Conservation (phyloP, 2,113 vertebrate species). For the Brachionichthys hirsutus region DNA sequence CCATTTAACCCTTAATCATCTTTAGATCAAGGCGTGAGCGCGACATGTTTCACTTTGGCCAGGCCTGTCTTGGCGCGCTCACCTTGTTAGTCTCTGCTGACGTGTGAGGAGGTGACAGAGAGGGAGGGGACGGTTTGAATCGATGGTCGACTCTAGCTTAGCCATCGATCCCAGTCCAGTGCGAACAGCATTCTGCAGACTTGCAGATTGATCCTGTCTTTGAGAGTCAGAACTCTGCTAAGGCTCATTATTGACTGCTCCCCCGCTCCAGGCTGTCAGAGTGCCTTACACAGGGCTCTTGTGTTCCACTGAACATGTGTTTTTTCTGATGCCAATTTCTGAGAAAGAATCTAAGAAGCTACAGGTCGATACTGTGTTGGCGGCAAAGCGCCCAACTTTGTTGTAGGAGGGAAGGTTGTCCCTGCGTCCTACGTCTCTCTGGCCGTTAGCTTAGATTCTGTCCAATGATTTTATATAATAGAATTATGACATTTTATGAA, state of each 20-base stretch:
- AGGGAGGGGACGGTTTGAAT: slow-evolving; percentile 42
- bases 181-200: slow-evolving; percentile 38
- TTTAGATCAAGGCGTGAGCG: slow-evolving; percentile 21
- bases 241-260: slow-evolving; percentile 57
- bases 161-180: slow-evolving; percentile 55
- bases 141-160: slow-evolving; percentile 60
- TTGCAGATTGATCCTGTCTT: slow-evolving; percentile 52
- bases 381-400: neutral
- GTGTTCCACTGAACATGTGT: slow-evolving; percentile 6
- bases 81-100: slow-evolving; percentile 42
- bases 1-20: neutral
- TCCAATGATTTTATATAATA: too few species aligned
- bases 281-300: slow-evolving; percentile 33
- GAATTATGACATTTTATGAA: too few species aligned
- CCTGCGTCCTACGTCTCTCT: neutral
- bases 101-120: slow-evolving; percentile 33
- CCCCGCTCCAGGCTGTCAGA: slow-evolving; percentile 48
- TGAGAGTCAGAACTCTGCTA: slow-evolving; percentile 55
- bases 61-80: slow-evolving; percentile 19
- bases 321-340: slow-evolving; percentile 14
- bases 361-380: neutral
- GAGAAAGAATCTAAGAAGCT: neutral
- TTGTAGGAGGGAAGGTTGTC: neutral
- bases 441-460: neutral
- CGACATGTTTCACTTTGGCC: slow-evolving; percentile 16